Evolutionary conservation across 2,888 invertebrate genomes (phyloP).

Genomic region (Drosophila sordidula): DNA sequence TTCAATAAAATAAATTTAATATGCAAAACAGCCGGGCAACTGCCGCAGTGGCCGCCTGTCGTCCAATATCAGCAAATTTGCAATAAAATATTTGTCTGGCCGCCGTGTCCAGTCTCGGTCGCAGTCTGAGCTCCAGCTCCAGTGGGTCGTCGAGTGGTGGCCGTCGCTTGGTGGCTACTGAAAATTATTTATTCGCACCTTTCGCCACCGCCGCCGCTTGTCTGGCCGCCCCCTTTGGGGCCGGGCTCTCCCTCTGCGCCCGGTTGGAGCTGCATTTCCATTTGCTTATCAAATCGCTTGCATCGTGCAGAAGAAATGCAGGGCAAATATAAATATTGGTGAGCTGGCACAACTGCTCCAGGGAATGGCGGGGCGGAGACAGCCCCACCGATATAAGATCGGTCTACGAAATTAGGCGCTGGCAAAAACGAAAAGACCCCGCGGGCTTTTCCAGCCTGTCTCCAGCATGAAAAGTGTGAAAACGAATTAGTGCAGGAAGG

Average conservation of each 20-base stretch:
- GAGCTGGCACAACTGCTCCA: slow-evolving; percentile 33
- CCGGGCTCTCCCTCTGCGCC: background rate
- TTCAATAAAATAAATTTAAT: slow-evolving; percentile 81
- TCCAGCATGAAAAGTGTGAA: slow-evolving; percentile 73
- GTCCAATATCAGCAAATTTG: slow-evolving; percentile 79
- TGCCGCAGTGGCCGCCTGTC: slow-evolving; percentile 62
- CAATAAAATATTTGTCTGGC: slow-evolving; percentile 80
- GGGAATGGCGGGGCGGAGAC: slow-evolving; percentile 28
- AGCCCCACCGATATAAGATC: slow-evolving; percentile 43
- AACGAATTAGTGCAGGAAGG: slow-evolving; percentile 68
- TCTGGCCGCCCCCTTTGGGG: slow-evolving; percentile 1
- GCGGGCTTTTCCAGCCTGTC: slow-evolving; percentile 60
- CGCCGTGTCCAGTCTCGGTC: slow-evolving; percentile 34
- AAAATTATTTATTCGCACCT: slow-evolving; percentile 79
- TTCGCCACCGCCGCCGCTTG: slow-evolving; percentile 67
- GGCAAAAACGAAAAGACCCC: slow-evolving; percentile 50
- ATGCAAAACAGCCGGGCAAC: slow-evolving; percentile 70
- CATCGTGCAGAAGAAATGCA: slow-evolving; percentile 73
- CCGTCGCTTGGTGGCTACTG: slow-evolving; percentile 57
- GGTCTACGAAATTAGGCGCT: slow-evolving; percentile 69
- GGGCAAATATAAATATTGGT: slow-evolving; percentile 78
- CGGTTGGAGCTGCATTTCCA: slow-evolving; percentile 57
- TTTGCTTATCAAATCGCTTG: slow-evolving; percentile 74
- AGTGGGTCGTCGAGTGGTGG: slow-evolving; percentile 50
- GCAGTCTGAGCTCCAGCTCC: slow-evolving; percentile 10